These are phyloP conservation scores for Lapara coniferarum DNA, from an alignment of 2,888 invertebrate species.

Conservation along the genomic window DNA sequence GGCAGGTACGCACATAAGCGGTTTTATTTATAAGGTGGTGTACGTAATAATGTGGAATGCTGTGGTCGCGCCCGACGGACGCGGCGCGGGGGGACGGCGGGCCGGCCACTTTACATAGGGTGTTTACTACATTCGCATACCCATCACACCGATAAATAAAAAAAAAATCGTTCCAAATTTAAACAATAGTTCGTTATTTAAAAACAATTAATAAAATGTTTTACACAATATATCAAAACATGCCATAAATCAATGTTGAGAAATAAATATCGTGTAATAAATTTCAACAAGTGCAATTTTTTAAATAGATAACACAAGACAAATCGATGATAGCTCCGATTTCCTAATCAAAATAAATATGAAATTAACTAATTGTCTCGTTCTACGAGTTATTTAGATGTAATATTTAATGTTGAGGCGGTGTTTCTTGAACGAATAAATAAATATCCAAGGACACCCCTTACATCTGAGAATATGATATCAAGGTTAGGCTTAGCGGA, in stretches of 20 bases:
- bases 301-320: slow-evolving; percentile 14
- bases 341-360: slow-evolving; percentile 21
- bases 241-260: background rate
- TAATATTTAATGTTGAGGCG: slow-evolving; percentile 6
- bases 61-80: slow-evolving; percentile 58
- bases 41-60: slow-evolving; percentile 76
- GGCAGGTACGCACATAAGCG: slow-evolving; percentile 72
- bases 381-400: slow-evolving; percentile 37
- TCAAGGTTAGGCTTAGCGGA: slow-evolving; percentile 84
- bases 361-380: slow-evolving; percentile 29
- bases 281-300: slow-evolving; percentile 10
- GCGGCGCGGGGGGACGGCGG: slow-evolving; percentile 53
- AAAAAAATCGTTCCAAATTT: background rate
- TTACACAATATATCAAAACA: background rate
- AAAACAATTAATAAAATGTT: slow-evolving; percentile 9
- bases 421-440: slow-evolving; percentile 9
- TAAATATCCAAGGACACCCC: slow-evolving; percentile 55
- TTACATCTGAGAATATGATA: slow-evolving; percentile 79
- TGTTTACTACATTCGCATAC: slow-evolving; percentile 43
- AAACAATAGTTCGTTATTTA: background rate
- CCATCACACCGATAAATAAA: background rate
- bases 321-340: background rate
- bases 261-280: slow-evolving; percentile 28
- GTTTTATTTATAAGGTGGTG: slow-evolving; percentile 76
- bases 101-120: slow-evolving; percentile 51